phyloP scores from a whole-genome alignment of 2,113 vertebrate genomes.

The Eubucco bourcierii region DNA sequence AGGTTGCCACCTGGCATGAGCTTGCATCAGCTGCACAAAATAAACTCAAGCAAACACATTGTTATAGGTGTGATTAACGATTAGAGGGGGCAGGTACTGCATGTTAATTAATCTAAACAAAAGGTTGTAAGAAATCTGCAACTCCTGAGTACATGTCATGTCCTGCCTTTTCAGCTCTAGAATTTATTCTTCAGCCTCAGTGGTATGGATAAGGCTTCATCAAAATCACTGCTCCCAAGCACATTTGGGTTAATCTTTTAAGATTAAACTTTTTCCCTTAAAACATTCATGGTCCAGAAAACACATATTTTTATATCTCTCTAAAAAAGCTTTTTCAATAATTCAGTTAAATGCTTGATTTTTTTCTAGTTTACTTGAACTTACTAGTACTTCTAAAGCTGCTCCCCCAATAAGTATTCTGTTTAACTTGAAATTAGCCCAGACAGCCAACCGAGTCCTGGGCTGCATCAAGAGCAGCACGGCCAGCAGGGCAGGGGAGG shows the following conservation, averaged over 20 bases:
- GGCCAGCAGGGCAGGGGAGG: too few species aligned
- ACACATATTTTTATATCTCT: not conserved
- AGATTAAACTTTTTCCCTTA: not conserved
- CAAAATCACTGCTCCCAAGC: not conserved
- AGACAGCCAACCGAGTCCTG: too few species aligned
- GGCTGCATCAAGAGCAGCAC: too few species aligned
- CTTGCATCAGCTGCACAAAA: slow-evolving; percentile 19
- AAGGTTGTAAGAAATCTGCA: accelerated
- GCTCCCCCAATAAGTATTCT: not conserved
- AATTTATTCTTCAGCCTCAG: not conserved
- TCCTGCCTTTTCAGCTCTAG: not conserved
- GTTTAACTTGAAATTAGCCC: not conserved
- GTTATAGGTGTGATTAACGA: not conserved
- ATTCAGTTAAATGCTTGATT: not conserved
- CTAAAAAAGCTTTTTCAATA: not conserved
- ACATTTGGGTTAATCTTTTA: not conserved
- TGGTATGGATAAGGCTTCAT: not conserved
- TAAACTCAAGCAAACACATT: not conserved
- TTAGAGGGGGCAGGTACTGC: not conserved
- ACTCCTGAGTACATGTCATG: not conserved
- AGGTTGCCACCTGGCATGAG: slow-evolving; percentile 14
- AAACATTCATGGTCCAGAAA: not conserved
- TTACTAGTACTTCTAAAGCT: not conserved
- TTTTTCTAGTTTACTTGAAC: not conserved
- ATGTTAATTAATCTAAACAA: not conserved